Percentiles rank a stretch among this genome's conserved stretches.
phyloP scores from a whole-genome alignment of 2,797 vertebrate species.

The Perodicticus potto region DNA sequence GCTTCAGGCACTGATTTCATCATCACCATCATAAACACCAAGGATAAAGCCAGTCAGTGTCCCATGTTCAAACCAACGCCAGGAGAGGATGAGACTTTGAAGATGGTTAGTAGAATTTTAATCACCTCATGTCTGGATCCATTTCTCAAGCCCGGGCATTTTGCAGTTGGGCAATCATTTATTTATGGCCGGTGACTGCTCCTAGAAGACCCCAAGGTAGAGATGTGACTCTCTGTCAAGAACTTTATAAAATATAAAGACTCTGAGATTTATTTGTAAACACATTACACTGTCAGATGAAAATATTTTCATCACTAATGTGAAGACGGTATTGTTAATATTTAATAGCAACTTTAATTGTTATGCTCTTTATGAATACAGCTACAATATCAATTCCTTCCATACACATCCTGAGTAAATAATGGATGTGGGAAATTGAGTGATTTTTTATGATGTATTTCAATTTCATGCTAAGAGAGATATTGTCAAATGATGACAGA shows the following conservation, averaged over 20 bases:
- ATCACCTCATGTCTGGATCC: conserved; percentile 16
- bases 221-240: conserved; percentile 1
- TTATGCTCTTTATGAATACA: conserved; percentile 64
- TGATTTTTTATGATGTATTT: conserved; percentile 61
- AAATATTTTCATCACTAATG: conserved; percentile 72
- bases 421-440: conserved; percentile 73
- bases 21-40: conserved; percentile 38
- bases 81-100: conserved; percentile 39
- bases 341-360: conserved; percentile 75
- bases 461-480: conserved; percentile 18
- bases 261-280: conserved; percentile 68
- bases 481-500: conserved; percentile 1
- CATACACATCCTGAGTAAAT: conserved; percentile 62
- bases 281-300: conserved; percentile 68
- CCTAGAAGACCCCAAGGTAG: conserved; percentile 56
- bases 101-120: conserved; percentile 64
- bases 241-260: conserved; percentile 59
- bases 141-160: not conserved
- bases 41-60: conserved; percentile 27
- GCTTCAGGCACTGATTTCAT: conserved; percentile 66
- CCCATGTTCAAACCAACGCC: conserved; percentile 14
- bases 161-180: conserved; percentile 3
- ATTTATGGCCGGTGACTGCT: not conserved
- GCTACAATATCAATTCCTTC: conserved; percentile 61
- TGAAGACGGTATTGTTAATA: conserved; percentile 68